Evolutionary conservation across 2,113 vertebrate species (phyloP), one percentile per base, ranked within the genome.

Genomic region (Aix galericulata): DNA sequence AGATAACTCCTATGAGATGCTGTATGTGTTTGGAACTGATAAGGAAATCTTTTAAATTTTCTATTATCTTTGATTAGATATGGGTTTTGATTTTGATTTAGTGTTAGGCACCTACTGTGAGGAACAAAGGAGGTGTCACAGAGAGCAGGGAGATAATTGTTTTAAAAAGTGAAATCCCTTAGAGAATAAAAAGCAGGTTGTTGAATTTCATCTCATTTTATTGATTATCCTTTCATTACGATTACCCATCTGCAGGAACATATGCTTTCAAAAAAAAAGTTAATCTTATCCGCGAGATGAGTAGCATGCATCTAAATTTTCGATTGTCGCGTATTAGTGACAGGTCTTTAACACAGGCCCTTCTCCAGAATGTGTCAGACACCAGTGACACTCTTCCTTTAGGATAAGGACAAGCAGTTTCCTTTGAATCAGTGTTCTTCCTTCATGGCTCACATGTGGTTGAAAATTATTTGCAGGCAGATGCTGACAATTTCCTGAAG

Each of bases 401-500:
- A 93, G 78, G 76, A 95, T 91, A 82, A 82, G 95, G 83, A 93
- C 69, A 93, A 87, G 87, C 79, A 72, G 63, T 95, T 95, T 95
- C 79, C 83, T 89, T 71, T 95, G 87, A 97, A 97, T 95, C 85
- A 85, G 40, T 92, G 55, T 38, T 91, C 87, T 92, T 88, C 72
- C 78, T 93, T 94, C 88, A 36, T 90, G 79, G 75, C 94, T 97
- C 93, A 96, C 89, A 88, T 85, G 58, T 92, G 87, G 93, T 42
- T 95, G 95, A 97, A 88, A 89, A 92, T 88, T 96, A 83, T 87
- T 94, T 93, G 92, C 88, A 92, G 95, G 87, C 94, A 94, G 94
- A 97, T 87, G 68, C 67, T 95, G 96, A 96, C 93, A 95, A 93
- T 96, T 95, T 97, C 97, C 95, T 86, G 73, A 96, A 96, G 96